A percentile compares a stretch with the other conserved stretches of the same genome.
Evolutionary conservation across 2,113 vertebrate species (phyloP).

Genomic region (Corythornis vintsioides): DNA sequence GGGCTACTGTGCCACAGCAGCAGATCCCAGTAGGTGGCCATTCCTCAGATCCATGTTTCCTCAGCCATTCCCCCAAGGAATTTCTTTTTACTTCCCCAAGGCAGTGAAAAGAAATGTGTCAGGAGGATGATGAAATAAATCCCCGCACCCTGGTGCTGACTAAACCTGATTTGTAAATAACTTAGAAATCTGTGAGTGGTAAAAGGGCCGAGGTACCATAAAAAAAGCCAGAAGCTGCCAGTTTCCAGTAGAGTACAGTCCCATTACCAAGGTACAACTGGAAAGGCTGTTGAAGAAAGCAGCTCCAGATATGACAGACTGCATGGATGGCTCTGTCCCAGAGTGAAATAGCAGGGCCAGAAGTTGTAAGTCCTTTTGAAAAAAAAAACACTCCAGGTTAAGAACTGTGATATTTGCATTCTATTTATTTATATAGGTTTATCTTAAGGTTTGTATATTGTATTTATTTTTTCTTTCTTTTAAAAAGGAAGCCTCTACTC

Average conservation of each 20-base stretch:
- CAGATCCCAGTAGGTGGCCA: rapidly evolving
- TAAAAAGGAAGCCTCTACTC: background rate
- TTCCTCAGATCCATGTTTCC: background rate
- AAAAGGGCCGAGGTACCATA: background rate
- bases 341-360: background rate
- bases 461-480: background rate
- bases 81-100: background rate
- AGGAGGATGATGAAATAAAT: background rate
- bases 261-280: constrained; percentile 8
- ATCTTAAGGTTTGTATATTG: background rate
- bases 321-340: background rate
- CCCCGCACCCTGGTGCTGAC: background rate
- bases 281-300: constrained; percentile 5
- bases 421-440: constrained; percentile 56
- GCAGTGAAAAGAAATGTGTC: background rate
- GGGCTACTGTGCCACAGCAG: background rate
- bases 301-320: background rate
- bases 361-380: background rate
- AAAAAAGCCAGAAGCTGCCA: background rate
- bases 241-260: background rate
- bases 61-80: background rate
- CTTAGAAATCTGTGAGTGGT: background rate
- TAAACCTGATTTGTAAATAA: background rate
- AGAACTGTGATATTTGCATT: background rate
- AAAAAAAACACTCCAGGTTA: constrained; percentile 1